These are phyloP conservation scores for Cyclina sinensis DNA, from an alignment of 1,140 invertebrate species.

Conservation along the genomic window DNA sequence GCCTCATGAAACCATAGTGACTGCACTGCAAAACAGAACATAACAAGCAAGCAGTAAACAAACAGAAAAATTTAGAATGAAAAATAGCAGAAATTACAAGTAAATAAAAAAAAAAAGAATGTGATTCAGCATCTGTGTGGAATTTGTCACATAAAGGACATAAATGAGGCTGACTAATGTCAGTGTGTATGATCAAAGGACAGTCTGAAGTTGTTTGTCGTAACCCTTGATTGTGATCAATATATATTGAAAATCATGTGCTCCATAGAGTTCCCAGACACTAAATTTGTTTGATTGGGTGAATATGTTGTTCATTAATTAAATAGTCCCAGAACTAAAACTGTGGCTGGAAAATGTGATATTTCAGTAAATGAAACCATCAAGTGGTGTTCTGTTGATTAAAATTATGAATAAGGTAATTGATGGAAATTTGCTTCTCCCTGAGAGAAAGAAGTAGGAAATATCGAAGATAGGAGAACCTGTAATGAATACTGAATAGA, in stretches of 20 bases:
- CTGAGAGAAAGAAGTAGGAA: too few species aligned
- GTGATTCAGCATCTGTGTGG: conserved; percentile 17
- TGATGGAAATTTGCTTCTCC: too few species aligned
- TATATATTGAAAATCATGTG: neutral
- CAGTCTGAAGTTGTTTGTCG: neutral
- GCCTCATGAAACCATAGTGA: too few species aligned
- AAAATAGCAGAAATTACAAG: too few species aligned
- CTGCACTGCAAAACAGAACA: too few species aligned
- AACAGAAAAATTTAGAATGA: too few species aligned
- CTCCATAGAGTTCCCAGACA: neutral
- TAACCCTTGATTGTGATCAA: neutral
- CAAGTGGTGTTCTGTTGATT: too few species aligned
- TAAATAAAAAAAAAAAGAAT: neutral
- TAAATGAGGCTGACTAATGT: neutral
- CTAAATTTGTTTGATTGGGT: conserved; percentile 7
- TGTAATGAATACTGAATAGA: too few species aligned
- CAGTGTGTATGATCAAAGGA: neutral
- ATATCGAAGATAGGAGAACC: too few species aligned
- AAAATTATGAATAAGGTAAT: too few species aligned
- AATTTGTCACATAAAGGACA: neutral
- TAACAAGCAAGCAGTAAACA: too few species aligned
- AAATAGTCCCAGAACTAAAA: neutral
- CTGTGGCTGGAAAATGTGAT: neutral
- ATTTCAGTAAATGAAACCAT: too few species aligned
- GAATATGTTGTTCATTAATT: neutral